Evolutionary conservation across 2,113 vertebrate genomes (phyloP).

Genomic region (Rhipidura dahli): DNA sequence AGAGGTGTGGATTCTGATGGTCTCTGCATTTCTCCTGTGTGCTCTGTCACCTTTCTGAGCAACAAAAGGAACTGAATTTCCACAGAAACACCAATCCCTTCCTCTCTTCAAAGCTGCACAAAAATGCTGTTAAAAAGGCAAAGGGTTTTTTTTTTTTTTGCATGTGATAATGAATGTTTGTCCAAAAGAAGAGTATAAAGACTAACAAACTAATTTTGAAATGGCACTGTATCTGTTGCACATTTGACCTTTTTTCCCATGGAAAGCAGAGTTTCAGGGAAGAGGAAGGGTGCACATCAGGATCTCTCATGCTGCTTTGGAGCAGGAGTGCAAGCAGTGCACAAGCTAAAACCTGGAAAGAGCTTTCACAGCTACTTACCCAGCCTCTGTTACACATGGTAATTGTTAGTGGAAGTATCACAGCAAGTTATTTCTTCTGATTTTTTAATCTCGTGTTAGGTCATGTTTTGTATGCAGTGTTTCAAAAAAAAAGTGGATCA

Average conservation of each 20-base stretch:
- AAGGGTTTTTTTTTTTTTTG: background rate
- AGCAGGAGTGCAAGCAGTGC: background rate
- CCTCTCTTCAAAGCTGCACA: background rate
- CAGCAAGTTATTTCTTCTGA: background rate
- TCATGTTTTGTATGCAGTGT: background rate
- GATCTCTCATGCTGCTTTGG: background rate
- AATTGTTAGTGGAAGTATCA: background rate
- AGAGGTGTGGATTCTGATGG: background rate
- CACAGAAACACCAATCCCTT: background rate
- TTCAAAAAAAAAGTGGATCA: background rate
- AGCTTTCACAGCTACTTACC: background rate
- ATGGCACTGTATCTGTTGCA: background rate
- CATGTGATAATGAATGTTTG: background rate
- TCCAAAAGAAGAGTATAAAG: background rate
- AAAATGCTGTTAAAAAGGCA: background rate
- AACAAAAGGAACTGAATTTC: background rate
- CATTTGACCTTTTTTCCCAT: background rate
- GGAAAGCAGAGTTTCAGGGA: background rate
- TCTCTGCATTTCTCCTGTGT: background rate
- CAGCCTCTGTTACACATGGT: background rate
- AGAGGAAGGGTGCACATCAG: background rate
- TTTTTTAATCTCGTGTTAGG: background rate
- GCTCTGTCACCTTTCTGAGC: background rate
- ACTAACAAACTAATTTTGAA: background rate
- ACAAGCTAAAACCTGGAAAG: background rate